Evolutionary conservation across 35 echinoderm and acorn worm genomes (phyloP).

Genomic region (Lytechinus pictus): DNA sequence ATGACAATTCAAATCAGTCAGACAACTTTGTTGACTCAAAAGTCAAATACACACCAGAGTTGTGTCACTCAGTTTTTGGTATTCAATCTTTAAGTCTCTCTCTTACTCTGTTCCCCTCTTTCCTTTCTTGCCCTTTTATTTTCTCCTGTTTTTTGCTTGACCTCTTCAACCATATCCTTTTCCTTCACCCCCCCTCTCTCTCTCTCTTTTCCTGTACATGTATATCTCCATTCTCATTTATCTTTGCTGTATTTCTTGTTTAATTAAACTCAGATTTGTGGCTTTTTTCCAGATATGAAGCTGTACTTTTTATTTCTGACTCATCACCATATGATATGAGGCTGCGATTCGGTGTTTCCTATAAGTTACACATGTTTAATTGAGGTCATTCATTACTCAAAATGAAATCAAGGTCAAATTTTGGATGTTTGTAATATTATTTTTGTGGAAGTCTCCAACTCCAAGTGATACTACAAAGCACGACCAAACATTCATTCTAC

Average conservation of each 20-base stretch:
- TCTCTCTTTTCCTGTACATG: neutral
- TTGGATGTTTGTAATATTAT: neutral
- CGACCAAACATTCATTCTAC: too few relatives aligned
- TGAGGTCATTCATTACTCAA: neutral
- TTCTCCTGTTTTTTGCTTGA: neutral
- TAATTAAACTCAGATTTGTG: neutral
- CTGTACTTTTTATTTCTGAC: neutral
- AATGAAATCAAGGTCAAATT: constrained; percentile 5
- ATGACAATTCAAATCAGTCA: neutral
- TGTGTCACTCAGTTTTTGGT: neutral
- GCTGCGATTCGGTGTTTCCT: neutral
- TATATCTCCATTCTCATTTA: neutral
- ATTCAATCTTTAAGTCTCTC: too few relatives aligned
- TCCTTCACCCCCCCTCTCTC: neutral
- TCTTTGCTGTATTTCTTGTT: neutral
- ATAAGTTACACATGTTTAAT: neutral
- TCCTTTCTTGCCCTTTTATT: neutral
- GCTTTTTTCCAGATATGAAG: neutral
- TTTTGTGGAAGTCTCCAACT: neutral
- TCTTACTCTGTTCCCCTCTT: neutral
- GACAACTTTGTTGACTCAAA: neutral
- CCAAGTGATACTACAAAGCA: neutral
- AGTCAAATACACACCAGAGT: neutral
- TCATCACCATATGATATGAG: neutral
- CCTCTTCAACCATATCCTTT: neutral